Conservation (phyloP, 1,140 invertebrate genomes). For the Berghia stephanieae region DNA sequence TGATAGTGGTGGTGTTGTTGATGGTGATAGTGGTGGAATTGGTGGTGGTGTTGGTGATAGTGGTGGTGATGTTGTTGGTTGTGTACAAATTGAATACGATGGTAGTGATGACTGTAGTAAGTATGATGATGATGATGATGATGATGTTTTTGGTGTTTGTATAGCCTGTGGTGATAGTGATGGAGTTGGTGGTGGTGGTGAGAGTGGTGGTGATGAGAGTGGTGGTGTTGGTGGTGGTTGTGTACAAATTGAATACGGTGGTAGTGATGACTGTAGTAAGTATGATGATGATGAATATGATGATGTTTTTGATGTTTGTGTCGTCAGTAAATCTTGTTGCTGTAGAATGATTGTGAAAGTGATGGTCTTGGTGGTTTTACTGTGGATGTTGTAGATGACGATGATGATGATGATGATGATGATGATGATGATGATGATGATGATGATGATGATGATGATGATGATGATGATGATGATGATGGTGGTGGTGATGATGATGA, state of each 20-base stretch:
- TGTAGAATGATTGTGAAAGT: neutral
- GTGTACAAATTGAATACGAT: neutral
- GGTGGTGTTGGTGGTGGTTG: neutral
- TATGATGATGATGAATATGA: neutral
- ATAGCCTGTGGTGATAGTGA: no score
- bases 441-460: slow-evolving; percentile 7
- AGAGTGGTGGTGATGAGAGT: neutral
- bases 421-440: slow-evolving; percentile 7
- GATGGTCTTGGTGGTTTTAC: no score
- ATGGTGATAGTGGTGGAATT: no score
- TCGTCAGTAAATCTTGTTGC: no score
- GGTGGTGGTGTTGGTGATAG: no score
- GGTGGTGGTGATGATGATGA: neutral
- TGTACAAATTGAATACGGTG: neutral
- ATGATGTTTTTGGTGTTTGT: no score
- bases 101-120: no score
- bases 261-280: neutral
- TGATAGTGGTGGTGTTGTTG: no score
- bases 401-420: slow-evolving; percentile 8
- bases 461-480: neutral
- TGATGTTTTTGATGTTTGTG: neutral
- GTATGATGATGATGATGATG: no score
- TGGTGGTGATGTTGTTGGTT: neutral
- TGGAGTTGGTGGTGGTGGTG: no score
- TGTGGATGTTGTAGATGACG: no score